Conservation (phyloP, 2,797 vertebrate genomes). For the Sebastes iracundus region DNA sequence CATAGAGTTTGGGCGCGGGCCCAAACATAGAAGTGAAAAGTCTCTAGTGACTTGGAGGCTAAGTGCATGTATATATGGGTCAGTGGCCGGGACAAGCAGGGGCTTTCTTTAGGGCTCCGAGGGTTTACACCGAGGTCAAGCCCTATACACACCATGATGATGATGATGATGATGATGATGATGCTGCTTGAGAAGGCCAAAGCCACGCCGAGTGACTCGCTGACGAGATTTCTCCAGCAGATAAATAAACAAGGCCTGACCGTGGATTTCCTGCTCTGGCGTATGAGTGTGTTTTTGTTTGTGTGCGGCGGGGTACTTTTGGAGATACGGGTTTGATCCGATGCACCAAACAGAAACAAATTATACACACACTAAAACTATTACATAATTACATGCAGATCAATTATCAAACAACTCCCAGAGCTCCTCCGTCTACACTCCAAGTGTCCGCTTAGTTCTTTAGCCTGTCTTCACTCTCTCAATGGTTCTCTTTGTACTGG, state of each 20-base stretch:
- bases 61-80: conserved; percentile 68
- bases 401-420: conserved; percentile 31
- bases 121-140: conserved; percentile 77
- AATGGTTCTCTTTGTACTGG: conserved; percentile 58
- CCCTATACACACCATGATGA: conserved; percentile 47
- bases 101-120: conserved; percentile 67
- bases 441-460: conserved; percentile 23
- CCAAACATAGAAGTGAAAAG: conserved; percentile 74
- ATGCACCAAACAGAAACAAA: conserved; percentile 21
- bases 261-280: conserved; percentile 61
- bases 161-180: conserved; percentile 40
- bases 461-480: conserved; percentile 38
- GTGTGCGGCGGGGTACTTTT: neutral
- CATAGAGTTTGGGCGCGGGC: conserved; percentile 33
- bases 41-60: conserved; percentile 72
- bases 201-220: conserved; percentile 46
- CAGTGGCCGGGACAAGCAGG: conserved; percentile 58
- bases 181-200: conserved; percentile 44
- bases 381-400: conserved; percentile 24
- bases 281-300: conserved; percentile 40
- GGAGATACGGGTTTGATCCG: conserved; percentile 9
- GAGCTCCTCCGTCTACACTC: neutral
- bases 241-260: conserved; percentile 73
- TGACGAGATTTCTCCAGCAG: conserved; percentile 68
- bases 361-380: neutral